phyloP scores from a whole-genome alignment of 2,113 vertebrate genomes.

The Shinisaurus crocodilurus region DNA sequence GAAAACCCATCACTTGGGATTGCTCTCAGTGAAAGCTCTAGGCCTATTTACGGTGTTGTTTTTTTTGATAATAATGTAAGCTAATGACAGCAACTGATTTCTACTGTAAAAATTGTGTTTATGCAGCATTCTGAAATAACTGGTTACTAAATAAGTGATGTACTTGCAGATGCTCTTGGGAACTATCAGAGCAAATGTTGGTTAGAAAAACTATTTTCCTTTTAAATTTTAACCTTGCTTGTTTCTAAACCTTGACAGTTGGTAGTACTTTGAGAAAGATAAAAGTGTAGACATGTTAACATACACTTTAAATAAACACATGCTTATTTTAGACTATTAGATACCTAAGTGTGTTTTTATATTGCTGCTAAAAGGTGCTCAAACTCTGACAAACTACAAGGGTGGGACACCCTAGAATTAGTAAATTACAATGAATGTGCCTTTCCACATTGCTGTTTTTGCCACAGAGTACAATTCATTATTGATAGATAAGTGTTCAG shows the following conservation, averaged over 20 bases:
- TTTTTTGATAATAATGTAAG: background rate
- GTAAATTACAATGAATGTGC: background rate
- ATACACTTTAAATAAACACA: background rate
- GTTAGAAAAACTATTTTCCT: constrained; percentile 4
- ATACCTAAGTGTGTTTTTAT: background rate
- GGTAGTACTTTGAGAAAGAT: background rate
- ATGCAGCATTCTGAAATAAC: background rate
- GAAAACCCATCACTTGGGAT: background rate
- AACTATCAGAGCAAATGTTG: background rate
- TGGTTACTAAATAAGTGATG: background rate
- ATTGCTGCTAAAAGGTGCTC: background rate
- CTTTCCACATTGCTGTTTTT: background rate
- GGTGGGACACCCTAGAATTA: background rate
- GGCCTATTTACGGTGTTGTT: background rate
- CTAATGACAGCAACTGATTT: background rate
- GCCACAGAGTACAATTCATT: background rate
- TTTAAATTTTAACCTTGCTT: background rate
- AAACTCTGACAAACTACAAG: background rate
- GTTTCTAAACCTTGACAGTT: background rate
- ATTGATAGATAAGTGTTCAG: background rate
- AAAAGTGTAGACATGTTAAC: background rate
- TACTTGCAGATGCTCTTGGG: background rate
- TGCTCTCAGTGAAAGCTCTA: background rate
- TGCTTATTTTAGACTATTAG: background rate
- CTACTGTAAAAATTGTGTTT: background rate